Evolutionary conservation across 53 echinoderm and acorn worm species (phyloP), one percentile per base, ranked within the genome.

Genomic region (Luidia sarsii): DNA sequence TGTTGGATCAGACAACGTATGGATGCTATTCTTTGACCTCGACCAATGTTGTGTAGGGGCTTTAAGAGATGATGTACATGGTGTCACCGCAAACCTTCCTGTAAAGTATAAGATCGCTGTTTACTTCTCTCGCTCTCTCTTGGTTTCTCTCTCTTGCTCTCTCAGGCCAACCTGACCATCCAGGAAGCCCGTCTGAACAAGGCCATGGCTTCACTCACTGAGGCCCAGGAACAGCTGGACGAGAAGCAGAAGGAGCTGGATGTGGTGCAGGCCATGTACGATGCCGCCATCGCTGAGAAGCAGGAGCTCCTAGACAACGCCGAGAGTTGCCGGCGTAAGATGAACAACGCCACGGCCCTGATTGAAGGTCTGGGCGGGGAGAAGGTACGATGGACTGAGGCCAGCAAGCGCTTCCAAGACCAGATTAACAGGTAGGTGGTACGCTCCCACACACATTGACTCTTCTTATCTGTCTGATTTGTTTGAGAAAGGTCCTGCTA

Each of bases 341-440:
- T 96, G 96, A 86, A 50, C 70, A 96, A 96, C 68, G 93, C 93
- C 64, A 96, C 96, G 23, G 90, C 96, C 3, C 87, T 96, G 41
- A 96, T 96, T 70, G 86, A 85, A 59, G 96, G 96, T 29, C 90
- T 96, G 2, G 93, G 96, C 29, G 96, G 96, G n/a, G 96, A 96
- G 91, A 96, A 83, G 75, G 81, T 96, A 2, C 75, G 93, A 13
- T 96, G 96, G 96, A 96, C 96, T 2, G 96, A 96, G 71, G 96
- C 96, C 7, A 96, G 96, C 83, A 96, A 88, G 69, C 70, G 86
- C 74, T 96, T 96, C 84, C 88, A 93, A 59, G 93, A 93, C n/a
- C 96, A 96, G 60, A 96, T 96, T 70, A 96, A 96, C 81, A 92
- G 95, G 95, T 95, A 41, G 52, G 70, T 53, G 32, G 43, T n/a